Evolutionary conservation across 2,113 vertebrate genomes (phyloP), one percentile per base, ranked within the genome.

Genomic region (Myiagra hebetior): DNA sequence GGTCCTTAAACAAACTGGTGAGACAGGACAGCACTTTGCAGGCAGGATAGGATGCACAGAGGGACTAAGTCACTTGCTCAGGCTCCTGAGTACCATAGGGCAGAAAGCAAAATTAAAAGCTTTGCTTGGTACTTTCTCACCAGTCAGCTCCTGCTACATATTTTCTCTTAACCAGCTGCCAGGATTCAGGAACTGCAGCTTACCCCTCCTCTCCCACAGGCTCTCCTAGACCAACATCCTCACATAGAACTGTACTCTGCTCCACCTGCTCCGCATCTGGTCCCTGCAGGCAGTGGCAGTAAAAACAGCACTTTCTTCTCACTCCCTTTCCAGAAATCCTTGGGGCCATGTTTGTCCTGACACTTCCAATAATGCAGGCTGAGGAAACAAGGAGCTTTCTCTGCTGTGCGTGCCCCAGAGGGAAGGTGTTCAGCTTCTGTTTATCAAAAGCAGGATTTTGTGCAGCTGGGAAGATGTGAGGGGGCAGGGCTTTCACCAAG

Each of bases 271-370:
- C 83, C 2, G 14, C 76, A 92, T 82, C 83, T 91, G 79, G 41
- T 72, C 80, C 69, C 79, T 56, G 59, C 79, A 82, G 88, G 81
- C 53, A 82, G 79, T 55, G 63, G n/a, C 69, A 90, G 53, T 65
- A 95, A 95, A 95, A 89, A 65, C 59, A 97, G 77, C 91, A 79
- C 57, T 82, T 91, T 31, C 41, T 92, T 95, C 81, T 93, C 94
- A 62, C 77, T 82, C 57, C 27, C 49, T 52, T 87, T 78, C 33
- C 80, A 97, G 92, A 96, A 90, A 77, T 92, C 88, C 88, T 89
- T 27, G 37, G 79, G 83, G 92, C 37, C 13, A 0, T 55, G 77
- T 89, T 95, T 92, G 83, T 84, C 76, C 88, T 95, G 92, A 92
- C 92, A 91, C 89, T 93, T 94, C 62, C 69, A 95, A 85, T 92